These are phyloP conservation scores for Ophonus ardosiacus DNA, from an alignment of 2,888 invertebrate species.

Conservation along the genomic window DNA sequence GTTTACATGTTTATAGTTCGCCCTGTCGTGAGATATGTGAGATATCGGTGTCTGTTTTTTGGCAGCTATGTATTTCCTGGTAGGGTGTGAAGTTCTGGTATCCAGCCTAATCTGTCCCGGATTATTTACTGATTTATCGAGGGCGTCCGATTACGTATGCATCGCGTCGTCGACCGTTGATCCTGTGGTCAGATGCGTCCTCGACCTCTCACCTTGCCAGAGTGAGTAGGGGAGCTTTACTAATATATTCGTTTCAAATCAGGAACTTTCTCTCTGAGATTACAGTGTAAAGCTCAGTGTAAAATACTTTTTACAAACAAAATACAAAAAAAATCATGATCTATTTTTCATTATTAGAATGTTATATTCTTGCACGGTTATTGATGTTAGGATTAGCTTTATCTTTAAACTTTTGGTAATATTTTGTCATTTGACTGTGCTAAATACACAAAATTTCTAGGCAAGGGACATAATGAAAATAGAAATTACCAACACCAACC, in stretches of 20 bases:
- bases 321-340: too few relatives aligned
- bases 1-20: background rate
- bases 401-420: too few relatives aligned
- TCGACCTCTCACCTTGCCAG: background rate
- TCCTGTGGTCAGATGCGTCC: background rate
- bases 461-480: too few relatives aligned
- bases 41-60: slow-evolving; percentile 12
- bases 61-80: background rate
- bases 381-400: too few relatives aligned
- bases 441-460: too few relatives aligned
- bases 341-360: too few relatives aligned
- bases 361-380: too few relatives aligned
- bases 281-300: too few relatives aligned
- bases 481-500: too few relatives aligned
- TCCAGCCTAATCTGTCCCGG: slow-evolving; percentile 66
- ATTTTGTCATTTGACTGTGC: too few relatives aligned
- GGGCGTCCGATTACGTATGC: slow-evolving; percentile 65
- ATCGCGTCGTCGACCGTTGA: slow-evolving; percentile 47
- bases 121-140: slow-evolving; percentile 67
- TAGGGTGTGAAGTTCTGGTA: background rate
- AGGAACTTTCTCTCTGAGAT: background rate
- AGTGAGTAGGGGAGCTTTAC: background rate
- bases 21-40: background rate
- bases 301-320: too few relatives aligned
- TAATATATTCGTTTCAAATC: background rate